These are phyloP conservation scores for Saccostrea glomerata DNA, from an alignment of 1,140 invertebrate genomes.

Conservation along the genomic window DNA sequence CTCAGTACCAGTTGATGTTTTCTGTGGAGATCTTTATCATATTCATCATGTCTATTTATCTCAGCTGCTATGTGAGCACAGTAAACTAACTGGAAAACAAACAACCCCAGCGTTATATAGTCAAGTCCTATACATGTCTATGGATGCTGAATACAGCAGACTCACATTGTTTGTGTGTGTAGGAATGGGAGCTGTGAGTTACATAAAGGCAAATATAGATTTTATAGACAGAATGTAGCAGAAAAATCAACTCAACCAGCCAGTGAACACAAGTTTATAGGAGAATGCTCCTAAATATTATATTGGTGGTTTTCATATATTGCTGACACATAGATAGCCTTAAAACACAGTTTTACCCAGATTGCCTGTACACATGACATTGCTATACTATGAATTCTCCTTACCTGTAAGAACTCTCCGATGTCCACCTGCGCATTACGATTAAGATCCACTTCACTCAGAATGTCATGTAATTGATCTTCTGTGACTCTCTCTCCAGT, in stretches of 20 bases:
- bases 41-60: constrained; percentile 13
- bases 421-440: constrained; percentile 99
- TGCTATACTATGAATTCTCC: neutral
- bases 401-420: constrained; percentile 98
- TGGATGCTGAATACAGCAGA: neutral
- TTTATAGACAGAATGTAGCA: no score
- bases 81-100: constrained; percentile 40
- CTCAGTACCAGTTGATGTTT: constrained; percentile 32
- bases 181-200: no score
- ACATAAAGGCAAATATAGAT: no score
- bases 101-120: neutral
- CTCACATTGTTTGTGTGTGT: no score
- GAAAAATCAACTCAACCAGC: no score
- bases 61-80: constrained; percentile 31
- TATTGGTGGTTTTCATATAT: no score
- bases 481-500: constrained; percentile 95
- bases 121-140: neutral
- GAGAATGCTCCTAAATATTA: no score
- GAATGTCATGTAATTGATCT: constrained; percentile 97
- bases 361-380: no score
- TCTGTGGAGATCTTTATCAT: constrained; percentile 33
- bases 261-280: no score
- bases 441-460: constrained; percentile 98
- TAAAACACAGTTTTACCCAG: no score
- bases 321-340: no score